These are phyloP conservation scores for Schizothorax lantsangensis DNA, from an alignment of 2,797 vertebrate species.

Conservation along the genomic window DNA sequence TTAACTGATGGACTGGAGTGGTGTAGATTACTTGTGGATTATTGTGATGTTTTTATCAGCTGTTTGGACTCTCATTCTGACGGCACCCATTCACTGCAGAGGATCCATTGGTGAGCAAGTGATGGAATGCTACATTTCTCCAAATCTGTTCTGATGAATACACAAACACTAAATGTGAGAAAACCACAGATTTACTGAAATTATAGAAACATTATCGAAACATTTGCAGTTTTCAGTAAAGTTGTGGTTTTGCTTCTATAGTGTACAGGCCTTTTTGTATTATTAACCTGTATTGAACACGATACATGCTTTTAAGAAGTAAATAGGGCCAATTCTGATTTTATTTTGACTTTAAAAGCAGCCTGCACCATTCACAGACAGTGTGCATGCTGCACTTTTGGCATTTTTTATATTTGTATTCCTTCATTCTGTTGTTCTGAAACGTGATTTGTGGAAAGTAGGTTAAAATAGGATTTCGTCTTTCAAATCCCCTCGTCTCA, in stretches of 20 bases:
- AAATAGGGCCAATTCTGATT: not conserved
- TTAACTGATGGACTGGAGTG: not conserved
- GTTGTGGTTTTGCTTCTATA: not conserved
- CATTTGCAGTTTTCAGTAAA: not conserved
- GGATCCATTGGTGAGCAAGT: not conserved
- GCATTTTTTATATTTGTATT: conserved; percentile 8
- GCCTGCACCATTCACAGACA: conserved; percentile 4
- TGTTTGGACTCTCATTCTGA: not conserved
- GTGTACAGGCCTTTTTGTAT: not conserved
- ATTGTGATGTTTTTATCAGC: not conserved
- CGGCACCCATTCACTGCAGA: not conserved
- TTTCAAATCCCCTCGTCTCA: conserved; percentile 15
- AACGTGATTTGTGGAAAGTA: conserved; percentile 26
- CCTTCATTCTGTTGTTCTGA: not conserved
- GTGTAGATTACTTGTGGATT: not conserved
- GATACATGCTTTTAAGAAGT: not conserved
- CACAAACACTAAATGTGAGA: not conserved
- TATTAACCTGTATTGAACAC: not conserved
- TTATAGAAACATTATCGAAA: not conserved
- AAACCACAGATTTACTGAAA: not conserved
- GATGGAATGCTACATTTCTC: not conserved
- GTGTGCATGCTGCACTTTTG: conserved; percentile 7
- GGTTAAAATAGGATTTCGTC: conserved; percentile 32
- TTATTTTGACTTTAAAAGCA: conserved; percentile 7
- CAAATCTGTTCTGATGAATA: not conserved